phyloP scores from a whole-genome alignment of 1,140 invertebrate genomes.

The Neoseiulus cucumeris region DNA sequence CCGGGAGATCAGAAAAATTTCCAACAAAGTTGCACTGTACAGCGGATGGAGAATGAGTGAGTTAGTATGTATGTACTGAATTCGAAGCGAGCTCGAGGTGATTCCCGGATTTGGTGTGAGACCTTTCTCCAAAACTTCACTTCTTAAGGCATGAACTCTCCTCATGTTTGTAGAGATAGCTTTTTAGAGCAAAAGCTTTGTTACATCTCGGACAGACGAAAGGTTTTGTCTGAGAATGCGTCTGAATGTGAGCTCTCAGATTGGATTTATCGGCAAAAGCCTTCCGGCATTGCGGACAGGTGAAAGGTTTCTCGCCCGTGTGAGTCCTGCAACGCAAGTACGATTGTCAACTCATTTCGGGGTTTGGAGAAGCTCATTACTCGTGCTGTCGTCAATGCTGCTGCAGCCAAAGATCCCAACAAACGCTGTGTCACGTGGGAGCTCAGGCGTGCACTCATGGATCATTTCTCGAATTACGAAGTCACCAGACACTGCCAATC shows the following conservation, averaged over 20 bases:
- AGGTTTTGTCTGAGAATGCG: conserved; percentile 18
- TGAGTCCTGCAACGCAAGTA: conserved; percentile 21
- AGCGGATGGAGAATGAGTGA: no score
- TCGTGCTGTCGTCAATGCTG: conserved; percentile 26
- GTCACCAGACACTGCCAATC: no score
- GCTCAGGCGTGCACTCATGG: no score
- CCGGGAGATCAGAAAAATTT: no score
- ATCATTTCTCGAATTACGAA: no score
- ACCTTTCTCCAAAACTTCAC: background rate
- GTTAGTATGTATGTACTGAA: no score
- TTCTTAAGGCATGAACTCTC: conserved; percentile 26
- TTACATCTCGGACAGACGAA: conserved; percentile 22
- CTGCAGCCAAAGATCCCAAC: no score
- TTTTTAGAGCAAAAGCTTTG: conserved; percentile 30
- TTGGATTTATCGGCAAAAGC: conserved; percentile 20
- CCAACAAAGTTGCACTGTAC: no score
- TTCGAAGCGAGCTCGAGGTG: no score
- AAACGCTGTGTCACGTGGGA: no score
- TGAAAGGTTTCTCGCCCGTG: conserved; percentile 23
- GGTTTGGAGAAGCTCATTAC: background rate
- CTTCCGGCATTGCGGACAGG: conserved; percentile 16
- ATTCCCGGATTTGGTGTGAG: no score
- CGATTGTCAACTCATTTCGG: background rate
- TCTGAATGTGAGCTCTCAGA: conserved; percentile 18
- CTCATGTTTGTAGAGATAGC: conserved; percentile 32